Percentiles rank a stretch among this genome's conserved stretches.
These are phyloP conservation scores for Agriopis marginaria DNA, from an alignment of 2,888 invertebrate species.

Conservation along the genomic window DNA sequence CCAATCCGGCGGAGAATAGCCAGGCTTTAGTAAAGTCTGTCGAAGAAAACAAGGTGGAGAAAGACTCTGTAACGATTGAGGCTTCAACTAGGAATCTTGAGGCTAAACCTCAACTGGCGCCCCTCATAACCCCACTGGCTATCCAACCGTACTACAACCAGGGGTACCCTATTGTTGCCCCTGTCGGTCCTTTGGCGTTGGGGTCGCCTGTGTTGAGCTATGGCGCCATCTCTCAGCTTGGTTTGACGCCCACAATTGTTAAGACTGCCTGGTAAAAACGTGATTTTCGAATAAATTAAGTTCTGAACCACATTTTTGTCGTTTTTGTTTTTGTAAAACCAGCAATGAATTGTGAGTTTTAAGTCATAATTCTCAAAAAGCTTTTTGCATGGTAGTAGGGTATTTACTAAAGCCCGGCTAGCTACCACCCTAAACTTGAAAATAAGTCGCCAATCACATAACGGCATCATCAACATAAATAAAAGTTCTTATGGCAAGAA, in stretches of 20 bases:
- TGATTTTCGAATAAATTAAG: conserved; percentile 25
- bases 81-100: conserved; percentile 45
- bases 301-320: conserved; percentile 5
- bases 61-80: conserved; percentile 46
- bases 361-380: too few species aligned
- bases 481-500: too few species aligned
- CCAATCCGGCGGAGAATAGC: conserved; percentile 49
- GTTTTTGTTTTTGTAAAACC: neutral
- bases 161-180: conserved; percentile 33
- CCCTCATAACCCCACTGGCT: conserved; percentile 22
- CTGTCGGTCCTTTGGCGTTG: conserved; percentile 14
- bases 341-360: neutral
- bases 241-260: conserved; percentile 23
- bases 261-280: conserved; percentile 31
- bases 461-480: too few species aligned
- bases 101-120: conserved; percentile 28
- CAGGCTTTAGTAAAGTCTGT: conserved; percentile 50
- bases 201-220: conserved; percentile 18
- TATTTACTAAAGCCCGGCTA: too few species aligned
- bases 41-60: conserved; percentile 31
- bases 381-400: too few species aligned
- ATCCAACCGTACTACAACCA: conserved; percentile 25
- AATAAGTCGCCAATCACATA: too few species aligned
- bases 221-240: conserved; percentile 15
- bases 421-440: too few species aligned